These are phyloP conservation scores for Etia nguti DNA, from an alignment of 2,113 vertebrate species.

Conservation along the genomic window DNA sequence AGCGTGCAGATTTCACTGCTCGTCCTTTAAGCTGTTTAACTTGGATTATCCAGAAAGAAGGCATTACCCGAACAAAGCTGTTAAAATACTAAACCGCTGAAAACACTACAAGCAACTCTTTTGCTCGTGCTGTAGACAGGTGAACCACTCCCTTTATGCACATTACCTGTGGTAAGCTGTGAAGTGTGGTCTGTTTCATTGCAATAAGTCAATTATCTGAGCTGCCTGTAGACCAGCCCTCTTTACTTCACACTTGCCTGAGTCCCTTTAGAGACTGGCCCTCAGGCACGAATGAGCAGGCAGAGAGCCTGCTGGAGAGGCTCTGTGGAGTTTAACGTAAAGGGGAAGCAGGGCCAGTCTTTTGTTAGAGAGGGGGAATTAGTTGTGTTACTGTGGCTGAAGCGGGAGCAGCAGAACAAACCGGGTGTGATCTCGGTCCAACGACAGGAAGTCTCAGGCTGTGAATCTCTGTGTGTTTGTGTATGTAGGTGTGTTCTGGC, in stretches of 20 bases:
- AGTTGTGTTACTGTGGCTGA: background rate
- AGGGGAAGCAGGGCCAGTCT: background rate
- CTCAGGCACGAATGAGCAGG: background rate
- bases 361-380: slow-evolving; percentile 2
- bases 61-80: slow-evolving; percentile 41
- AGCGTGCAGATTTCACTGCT: slow-evolving; percentile 8
- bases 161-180: background rate
- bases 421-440: slow-evolving; percentile 48
- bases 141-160: background rate
- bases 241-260: background rate
- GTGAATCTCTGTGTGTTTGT: slow-evolving; percentile 38
- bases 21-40: slow-evolving; percentile 47
- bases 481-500: slow-evolving; percentile 32
- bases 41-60: slow-evolving; percentile 39
- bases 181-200: background rate
- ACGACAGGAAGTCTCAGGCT: slow-evolving; percentile 46
- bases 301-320: background rate
- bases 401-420: slow-evolving; percentile 20
- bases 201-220: background rate
- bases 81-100: slow-evolving; percentile 31
- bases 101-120: background rate
- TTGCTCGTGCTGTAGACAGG: background rate
- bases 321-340: slow-evolving; percentile 13
- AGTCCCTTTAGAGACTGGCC: background rate
- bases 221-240: background rate